A percentile compares a stretch with the other conserved stretches of the same genome.
phyloP scores from a whole-genome alignment of 2,888 invertebrate genomes.

The Drosophila merina region DNA sequence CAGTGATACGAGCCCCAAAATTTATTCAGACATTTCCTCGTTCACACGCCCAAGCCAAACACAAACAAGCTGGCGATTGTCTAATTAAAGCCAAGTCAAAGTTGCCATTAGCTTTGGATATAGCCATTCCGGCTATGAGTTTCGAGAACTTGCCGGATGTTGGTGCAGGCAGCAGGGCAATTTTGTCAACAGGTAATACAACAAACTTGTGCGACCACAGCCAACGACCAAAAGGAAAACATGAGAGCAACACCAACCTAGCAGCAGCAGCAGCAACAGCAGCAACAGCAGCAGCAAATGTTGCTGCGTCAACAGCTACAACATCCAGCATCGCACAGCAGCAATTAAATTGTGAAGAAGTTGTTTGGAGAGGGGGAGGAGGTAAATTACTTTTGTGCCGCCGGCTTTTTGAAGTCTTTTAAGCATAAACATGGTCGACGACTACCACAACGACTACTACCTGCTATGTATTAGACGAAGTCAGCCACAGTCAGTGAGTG shows the following conservation, averaged over 20 bases:
- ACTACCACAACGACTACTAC: conserved; percentile 8
- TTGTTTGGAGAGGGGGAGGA: conserved; percentile 32
- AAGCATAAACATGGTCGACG: conserved; percentile 22
- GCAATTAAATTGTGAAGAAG: conserved; percentile 60
- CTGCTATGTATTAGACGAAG: conserved; percentile 9
- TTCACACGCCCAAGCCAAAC: conserved; percentile 29
- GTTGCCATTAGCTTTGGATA: conserved; percentile 56
- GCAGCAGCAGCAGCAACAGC: conserved; percentile 20
- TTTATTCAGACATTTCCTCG: conserved; percentile 37
- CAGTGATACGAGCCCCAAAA: conserved; percentile 22
- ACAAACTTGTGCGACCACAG: conserved; percentile 65
- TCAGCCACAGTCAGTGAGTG: neutral
- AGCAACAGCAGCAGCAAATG: conserved; percentile 20
- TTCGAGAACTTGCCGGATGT: conserved; percentile 65
- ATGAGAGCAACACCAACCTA: conserved; percentile 11
- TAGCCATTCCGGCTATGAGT: conserved; percentile 29
- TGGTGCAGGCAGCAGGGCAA: conserved; percentile 45
- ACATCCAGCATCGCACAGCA: conserved; percentile 7
- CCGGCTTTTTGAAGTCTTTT: conserved; percentile 27
- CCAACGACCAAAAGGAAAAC: conserved; percentile 36
- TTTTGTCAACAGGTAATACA: conserved; percentile 72
- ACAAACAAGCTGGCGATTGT: conserved; percentile 32
- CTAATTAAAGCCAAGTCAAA: conserved; percentile 62
- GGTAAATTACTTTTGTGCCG: conserved; percentile 17
- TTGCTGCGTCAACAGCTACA: conserved; percentile 25